Evolutionary conservation across 2,888 invertebrate genomes (phyloP), one percentile per base, ranked within the genome.

Genomic region (Acanthopleura granulata): DNA sequence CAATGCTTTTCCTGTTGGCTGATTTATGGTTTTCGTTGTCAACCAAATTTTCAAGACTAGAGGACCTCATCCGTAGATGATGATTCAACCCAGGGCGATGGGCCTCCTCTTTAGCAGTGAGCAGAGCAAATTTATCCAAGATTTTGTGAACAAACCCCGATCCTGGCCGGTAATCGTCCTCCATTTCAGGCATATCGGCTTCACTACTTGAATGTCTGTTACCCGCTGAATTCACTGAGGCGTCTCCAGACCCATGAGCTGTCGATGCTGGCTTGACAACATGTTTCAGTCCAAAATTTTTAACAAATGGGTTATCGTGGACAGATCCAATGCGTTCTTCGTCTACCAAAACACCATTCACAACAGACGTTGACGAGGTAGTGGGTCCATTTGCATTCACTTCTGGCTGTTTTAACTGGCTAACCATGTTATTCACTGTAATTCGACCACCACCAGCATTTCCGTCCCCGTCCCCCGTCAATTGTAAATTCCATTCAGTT

Each of bases 121-220:
- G 75, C 16, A 77, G 78, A 57, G 80, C 75, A 76, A 84, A 89
- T 79, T 84, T 87, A 73, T 84, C 81, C 71, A 86, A 77, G 22
- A 89, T 79, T 80, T 86, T 87, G 75, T 86, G 83, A 22, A 89
- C 89, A 83, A 89, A 88, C 11, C 89, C 89, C 18, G 88, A 86
- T 49, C 86, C 85, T 61, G 88, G 88, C 27, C 79, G 82, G 73
- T 87, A 85, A 72, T 86, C 88, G n/a, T 83, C 40, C 15, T 78
- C 76, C 57, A 57, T 57, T 22, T 57, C 57, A 18, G 57, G 57
- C 57, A 57, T 57, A 50, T 78, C 79, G 50, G 83, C 83, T 25
- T 73, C 75, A n/a, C 79, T 80, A 49, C 71, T 76, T 40, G 79
- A 80, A 25, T 9, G 22, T 18, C 57, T 18, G 12, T 18, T n/a